These are phyloP conservation scores for Aproaerema taeniolella DNA, from an alignment of 2,888 invertebrate genomes.

Conservation along the genomic window DNA sequence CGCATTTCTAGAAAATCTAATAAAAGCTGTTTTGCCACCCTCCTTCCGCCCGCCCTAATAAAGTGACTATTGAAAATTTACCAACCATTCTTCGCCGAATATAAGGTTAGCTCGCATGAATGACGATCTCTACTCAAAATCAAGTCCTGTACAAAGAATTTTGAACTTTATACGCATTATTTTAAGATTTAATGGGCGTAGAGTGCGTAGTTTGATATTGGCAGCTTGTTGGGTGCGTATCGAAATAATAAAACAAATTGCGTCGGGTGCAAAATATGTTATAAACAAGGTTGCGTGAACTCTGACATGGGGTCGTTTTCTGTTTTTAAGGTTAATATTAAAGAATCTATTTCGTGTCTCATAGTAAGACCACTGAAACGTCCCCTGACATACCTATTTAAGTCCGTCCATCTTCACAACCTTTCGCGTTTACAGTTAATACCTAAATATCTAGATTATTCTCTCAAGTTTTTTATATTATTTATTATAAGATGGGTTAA, in stretches of 20 bases:
- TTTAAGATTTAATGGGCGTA: slow-evolving; percentile 5
- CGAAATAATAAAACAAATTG: slow-evolving; percentile 53
- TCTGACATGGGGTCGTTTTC: slow-evolving; percentile 10
- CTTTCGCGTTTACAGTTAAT: too few relatives aligned
- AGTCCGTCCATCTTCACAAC: too few relatives aligned
- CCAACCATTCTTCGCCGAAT: slow-evolving; percentile 73
- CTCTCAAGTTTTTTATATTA: too few relatives aligned
- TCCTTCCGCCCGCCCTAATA: slow-evolving; percentile 70
- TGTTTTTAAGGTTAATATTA: too few relatives aligned
- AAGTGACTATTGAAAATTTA: slow-evolving; percentile 79
- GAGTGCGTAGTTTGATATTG: slow-evolving; percentile 38
- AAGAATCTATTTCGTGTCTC: too few relatives aligned
- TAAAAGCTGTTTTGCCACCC: slow-evolving; percentile 66
- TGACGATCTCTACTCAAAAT: slow-evolving; percentile 37
- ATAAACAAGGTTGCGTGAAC: slow-evolving; percentile 40
- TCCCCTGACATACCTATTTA: too few relatives aligned
- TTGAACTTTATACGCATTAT: slow-evolving; percentile 27
- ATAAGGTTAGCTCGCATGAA: slow-evolving; percentile 66
- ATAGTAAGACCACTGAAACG: too few relatives aligned
- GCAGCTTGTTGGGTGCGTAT: slow-evolving; percentile 33
- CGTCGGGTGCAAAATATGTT: slow-evolving; percentile 53
- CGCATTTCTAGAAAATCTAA: slow-evolving; percentile 73
- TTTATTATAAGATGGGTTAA: too few relatives aligned
- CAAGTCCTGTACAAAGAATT: not conserved
- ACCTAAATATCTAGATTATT: too few relatives aligned